phyloP scores from a whole-genome alignment of 1,140 invertebrate genomes.

The Magallana gigas region DNA sequence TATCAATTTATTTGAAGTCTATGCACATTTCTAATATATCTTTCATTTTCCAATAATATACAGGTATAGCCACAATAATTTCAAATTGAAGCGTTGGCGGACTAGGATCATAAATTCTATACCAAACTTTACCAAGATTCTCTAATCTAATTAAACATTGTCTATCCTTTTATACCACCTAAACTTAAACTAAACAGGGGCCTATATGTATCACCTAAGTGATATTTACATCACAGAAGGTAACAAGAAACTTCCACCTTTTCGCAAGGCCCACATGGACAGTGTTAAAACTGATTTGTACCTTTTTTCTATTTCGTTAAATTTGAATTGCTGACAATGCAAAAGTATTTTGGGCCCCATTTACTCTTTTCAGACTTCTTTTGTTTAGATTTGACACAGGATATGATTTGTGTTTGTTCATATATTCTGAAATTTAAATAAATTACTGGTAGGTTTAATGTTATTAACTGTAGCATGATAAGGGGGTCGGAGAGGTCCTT shows the following conservation, averaged over 20 bases:
- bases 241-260: not conserved
- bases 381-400: conserved; percentile 13
- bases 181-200: too few species aligned
- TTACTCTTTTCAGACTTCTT: not conserved
- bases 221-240: not conserved
- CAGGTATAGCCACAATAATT: too few species aligned
- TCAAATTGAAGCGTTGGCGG: too few species aligned
- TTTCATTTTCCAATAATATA: too few species aligned
- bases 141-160: too few species aligned
- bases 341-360: not conserved
- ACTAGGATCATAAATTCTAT: too few species aligned
- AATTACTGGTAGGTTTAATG: not conserved
- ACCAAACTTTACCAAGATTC: too few species aligned
- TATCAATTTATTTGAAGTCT: too few species aligned
- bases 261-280: not conserved
- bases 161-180: too few species aligned
- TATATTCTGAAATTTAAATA: not conserved
- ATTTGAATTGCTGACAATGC: not conserved
- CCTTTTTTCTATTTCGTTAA: not conserved
- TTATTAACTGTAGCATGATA: not conserved
- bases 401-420: not conserved
- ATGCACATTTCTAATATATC: too few species aligned
- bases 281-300: not conserved
- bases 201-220: not conserved
- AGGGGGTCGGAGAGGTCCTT: not conserved